phyloP scores from a whole-genome alignment of 92 coral and sea anemone species.

The Umimayanthus chanpuru region DNA sequence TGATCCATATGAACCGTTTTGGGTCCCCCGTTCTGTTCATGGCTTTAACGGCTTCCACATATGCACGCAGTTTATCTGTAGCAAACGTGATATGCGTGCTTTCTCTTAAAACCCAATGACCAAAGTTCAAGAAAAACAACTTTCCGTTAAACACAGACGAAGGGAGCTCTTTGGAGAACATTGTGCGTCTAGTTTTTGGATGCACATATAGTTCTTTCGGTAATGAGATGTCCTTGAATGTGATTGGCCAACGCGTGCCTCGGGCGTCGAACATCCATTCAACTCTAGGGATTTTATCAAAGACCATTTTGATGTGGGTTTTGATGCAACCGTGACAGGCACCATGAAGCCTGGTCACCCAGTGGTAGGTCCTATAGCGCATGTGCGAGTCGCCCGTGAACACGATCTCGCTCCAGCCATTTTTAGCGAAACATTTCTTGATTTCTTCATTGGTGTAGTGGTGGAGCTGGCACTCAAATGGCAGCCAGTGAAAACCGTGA shows the following conservation, averaged over 20 bases:
- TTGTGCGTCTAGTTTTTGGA: conserved; percentile 81
- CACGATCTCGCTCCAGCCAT: conserved; percentile 88
- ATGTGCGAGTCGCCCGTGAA: conserved; percentile 99
- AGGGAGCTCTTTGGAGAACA: conserved; percentile 89
- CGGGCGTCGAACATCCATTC: conserved; percentile 99
- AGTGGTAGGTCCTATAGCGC: conserved; percentile 96
- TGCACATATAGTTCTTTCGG: conserved; percentile 91
- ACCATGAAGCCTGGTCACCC: conserved; percentile 95
- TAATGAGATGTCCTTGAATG: conserved; percentile 77
- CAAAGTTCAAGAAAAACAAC: conserved; percentile 88
- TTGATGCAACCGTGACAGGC: conserved; percentile 89
- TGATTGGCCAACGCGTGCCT: conserved; percentile 98
- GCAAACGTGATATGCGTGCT: conserved; percentile 76
- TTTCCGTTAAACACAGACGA: conserved; percentile 78
- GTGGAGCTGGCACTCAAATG: conserved; percentile 91
- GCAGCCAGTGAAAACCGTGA: conserved; percentile 95
- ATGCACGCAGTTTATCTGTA: conserved; percentile 73
- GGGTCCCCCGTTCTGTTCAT: conserved; percentile 63
- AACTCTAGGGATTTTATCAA: conserved; percentile 92
- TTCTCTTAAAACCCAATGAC: conserved; percentile 96
- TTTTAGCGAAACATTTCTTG: conserved; percentile 89
- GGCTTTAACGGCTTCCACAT: conserved; percentile 68
- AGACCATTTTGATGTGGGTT: conserved; percentile 89
- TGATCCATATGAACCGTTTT: conserved; percentile 86
- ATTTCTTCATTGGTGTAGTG: conserved; percentile 89